Percentiles rank a stretch among this genome's conserved stretches.
Conservation (phyloP, 1,140 invertebrate genomes). For the Eciton burchellii region DNA sequence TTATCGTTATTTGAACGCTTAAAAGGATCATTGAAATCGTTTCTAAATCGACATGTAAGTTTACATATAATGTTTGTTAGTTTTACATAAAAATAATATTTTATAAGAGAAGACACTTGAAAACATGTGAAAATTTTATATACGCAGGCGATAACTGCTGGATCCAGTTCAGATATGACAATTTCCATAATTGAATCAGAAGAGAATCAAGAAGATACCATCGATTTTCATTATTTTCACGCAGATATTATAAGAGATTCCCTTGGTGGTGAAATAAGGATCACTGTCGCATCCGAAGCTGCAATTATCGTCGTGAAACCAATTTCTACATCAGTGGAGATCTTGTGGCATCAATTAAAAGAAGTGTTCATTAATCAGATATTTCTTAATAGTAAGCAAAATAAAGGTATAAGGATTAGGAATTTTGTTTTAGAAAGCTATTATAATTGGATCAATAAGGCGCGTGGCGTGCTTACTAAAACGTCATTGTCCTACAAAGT, state of each 20-base stretch:
- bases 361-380: constrained; percentile 79
- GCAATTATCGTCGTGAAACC: constrained; percentile 36
- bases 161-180: constrained; percentile 45
- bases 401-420: constrained; percentile 71
- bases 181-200: constrained; percentile 47
- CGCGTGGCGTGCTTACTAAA: constrained; percentile 66
- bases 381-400: constrained; percentile 65
- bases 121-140: constrained; percentile 52
- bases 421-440: constrained; percentile 71
- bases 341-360: constrained; percentile 77
- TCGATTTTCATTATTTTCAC: constrained; percentile 68
- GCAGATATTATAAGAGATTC: constrained; percentile 71
- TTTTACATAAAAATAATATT: constrained; percentile 61
- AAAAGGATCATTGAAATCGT: constrained; percentile 83
- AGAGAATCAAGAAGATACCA: constrained; percentile 42
- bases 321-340: constrained; percentile 60
- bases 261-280: constrained; percentile 72
- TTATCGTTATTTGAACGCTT: constrained; percentile 83
- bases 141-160: constrained; percentile 53
- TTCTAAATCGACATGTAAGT: constrained; percentile 80
- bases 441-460: constrained; percentile 72
- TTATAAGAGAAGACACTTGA: constrained; percentile 32
- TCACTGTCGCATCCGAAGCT: constrained; percentile 49
- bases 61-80: constrained; percentile 78
- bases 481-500: constrained; percentile 63